Evolutionary conservation across 1,140 invertebrate species (phyloP).

Genomic region (Diabrotica virgifera): DNA sequence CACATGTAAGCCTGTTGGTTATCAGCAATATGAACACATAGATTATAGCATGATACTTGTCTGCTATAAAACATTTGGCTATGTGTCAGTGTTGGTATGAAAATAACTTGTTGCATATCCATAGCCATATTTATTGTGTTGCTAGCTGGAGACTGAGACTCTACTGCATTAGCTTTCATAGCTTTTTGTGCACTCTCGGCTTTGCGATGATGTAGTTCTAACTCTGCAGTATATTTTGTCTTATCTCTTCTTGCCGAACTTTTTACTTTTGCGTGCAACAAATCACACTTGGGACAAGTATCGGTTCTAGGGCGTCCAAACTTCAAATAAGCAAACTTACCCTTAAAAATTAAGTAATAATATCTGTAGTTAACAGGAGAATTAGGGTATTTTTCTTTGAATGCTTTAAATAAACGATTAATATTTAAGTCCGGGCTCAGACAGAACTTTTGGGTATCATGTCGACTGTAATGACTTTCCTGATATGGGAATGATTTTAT

Average conservation of each 20-base stretch:
- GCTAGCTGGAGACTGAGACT: slow-evolving; percentile 6
- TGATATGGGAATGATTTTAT: slow-evolving; percentile 8
- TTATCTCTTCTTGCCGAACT: slow-evolving; percentile 8
- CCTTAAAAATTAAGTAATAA: slow-evolving; percentile 14
- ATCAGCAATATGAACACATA: slow-evolving; percentile 19
- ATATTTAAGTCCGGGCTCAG: slow-evolving; percentile 22
- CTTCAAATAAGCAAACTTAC: slow-evolving; percentile 17
- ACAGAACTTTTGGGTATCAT: slow-evolving; percentile 20
- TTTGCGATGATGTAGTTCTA: slow-evolving; percentile 17
- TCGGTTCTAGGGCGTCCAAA: slow-evolving; percentile 20
- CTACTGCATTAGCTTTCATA: slow-evolving; percentile 11
- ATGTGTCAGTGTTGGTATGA: slow-evolving; percentile 21
- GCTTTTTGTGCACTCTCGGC: slow-evolving; percentile 7
- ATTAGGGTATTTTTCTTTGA: slow-evolving; percentile 7
- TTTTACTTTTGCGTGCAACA: slow-evolving; percentile 19
- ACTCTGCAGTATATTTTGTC: neutral
- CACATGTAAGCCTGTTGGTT: slow-evolving; percentile 20
- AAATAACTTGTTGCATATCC: slow-evolving; percentile 23
- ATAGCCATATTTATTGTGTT: slow-evolving; percentile 8
- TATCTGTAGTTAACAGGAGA: slow-evolving; percentile 16
- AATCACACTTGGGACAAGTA: slow-evolving; percentile 16
- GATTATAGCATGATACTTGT: slow-evolving; percentile 26
- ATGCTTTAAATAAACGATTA: slow-evolving; percentile 17
- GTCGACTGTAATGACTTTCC: slow-evolving; percentile 12
- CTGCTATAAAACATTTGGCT: slow-evolving; percentile 22